Evolutionary conservation across 2,113 vertebrate species (phyloP).

Genomic region (Lontra canadensis): DNA sequence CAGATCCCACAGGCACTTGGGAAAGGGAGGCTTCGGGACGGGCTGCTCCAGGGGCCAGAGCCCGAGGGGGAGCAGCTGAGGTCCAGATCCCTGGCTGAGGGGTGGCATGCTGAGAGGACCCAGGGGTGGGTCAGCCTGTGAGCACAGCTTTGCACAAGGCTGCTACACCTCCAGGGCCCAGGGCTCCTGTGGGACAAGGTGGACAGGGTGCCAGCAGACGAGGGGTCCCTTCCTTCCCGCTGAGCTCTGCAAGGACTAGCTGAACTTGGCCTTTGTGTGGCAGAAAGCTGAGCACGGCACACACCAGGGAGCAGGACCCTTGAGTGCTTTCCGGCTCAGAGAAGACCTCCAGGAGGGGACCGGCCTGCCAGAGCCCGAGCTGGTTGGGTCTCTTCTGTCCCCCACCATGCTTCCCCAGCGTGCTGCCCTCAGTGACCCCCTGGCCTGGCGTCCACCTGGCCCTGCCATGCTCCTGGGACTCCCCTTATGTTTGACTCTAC

Average conservation of each 20-base stretch:
- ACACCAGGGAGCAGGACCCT: fast-evolving
- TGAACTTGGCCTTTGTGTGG: background rate
- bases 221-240: too few relatives aligned
- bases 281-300: background rate
- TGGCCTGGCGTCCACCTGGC: background rate
- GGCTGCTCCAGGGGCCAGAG: background rate
- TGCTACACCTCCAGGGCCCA: fast-evolving
- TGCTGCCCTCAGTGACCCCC: fast-evolving
- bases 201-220: background rate
- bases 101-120: background rate
- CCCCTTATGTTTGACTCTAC: fast-evolving
- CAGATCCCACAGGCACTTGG: background rate
- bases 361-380: fast-evolving
- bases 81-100: background rate
- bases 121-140: fast-evolving
- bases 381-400: fast-evolving
- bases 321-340: fast-evolving
- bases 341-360: background rate
- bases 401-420: background rate
- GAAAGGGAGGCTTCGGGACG: background rate
- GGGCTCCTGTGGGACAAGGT: too few relatives aligned
- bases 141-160: background rate
- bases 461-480: background rate
- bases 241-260: background rate
- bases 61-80: background rate